phyloP scores from a whole-genome alignment of 2,113 vertebrate genomes.

The Emydocephalus ijimae region DNA sequence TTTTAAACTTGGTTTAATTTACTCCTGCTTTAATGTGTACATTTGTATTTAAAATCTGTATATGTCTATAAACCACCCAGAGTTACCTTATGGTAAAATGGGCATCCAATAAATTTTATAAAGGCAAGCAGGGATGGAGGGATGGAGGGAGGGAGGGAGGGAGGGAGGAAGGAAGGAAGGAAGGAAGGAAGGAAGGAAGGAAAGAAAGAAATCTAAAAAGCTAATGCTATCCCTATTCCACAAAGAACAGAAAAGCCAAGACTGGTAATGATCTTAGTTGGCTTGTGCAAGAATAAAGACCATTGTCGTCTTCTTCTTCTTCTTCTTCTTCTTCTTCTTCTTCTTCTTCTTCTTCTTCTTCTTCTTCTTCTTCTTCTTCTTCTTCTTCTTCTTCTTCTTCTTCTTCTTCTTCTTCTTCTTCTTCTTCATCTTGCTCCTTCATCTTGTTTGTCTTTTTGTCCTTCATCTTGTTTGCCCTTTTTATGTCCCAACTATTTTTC shows the following conservation, averaged over 20 bases:
- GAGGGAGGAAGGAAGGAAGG: not conserved
- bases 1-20: not conserved
- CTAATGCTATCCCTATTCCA: not conserved
- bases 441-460: not conserved
- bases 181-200: fast-evolving
- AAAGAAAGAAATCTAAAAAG: not conserved
- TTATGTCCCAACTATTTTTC: not conserved
- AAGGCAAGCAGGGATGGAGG: not conserved
- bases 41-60: not conserved
- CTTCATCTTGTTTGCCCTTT: not conserved
- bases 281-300: not conserved
- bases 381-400: too few species aligned
- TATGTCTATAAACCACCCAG: not conserved
- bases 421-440: not conserved
- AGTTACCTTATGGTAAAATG: not conserved
- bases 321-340: too few species aligned
- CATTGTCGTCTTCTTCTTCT: too few species aligned
- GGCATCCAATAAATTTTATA: not conserved
- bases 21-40: not conserved
- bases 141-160: fast-evolving
- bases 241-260: not conserved
- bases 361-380: too few species aligned
- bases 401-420: too few species aligned
- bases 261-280: not conserved
- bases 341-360: too few species aligned